Conservation (phyloP, 2,113 vertebrate genomes). For the Chamaetylas fuelleborni region DNA sequence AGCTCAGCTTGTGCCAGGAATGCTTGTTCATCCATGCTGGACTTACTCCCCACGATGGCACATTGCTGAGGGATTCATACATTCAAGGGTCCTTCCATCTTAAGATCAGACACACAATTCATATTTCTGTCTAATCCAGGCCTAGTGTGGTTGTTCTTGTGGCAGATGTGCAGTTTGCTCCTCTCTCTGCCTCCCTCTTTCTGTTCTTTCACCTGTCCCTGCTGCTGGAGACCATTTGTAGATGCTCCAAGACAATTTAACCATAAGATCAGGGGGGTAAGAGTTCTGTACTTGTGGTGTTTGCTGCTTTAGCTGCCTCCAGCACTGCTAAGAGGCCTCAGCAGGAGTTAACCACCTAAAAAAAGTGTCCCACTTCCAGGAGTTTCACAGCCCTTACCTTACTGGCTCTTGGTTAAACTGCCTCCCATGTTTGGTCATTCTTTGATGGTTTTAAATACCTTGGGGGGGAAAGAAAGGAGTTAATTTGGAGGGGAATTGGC, state of each 20-base stretch:
- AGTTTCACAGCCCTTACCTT: neutral
- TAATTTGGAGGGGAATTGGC: neutral
- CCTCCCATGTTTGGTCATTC: neutral
- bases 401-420: neutral
- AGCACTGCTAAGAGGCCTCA: neutral
- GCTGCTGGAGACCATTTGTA: neutral
- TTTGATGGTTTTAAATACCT: neutral
- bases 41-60: fast-evolving
- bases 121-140: neutral
- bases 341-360: no score
- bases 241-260: neutral
- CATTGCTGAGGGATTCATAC: neutral
- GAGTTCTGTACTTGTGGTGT: fast-evolving
- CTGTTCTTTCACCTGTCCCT: neutral
- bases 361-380: fast-evolving
- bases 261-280: no score
- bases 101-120: neutral
- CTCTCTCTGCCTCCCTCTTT: neutral
- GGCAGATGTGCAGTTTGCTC: neutral
- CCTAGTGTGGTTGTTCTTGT: neutral
- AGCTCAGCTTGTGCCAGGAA: neutral
- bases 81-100: neutral
- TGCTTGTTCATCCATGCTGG: neutral
- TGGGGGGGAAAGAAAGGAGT: neutral
- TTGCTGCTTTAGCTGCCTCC: neutral